Conservation (phyloP, 2,888 invertebrate genomes). For the Ophioninae sp. region DNA sequence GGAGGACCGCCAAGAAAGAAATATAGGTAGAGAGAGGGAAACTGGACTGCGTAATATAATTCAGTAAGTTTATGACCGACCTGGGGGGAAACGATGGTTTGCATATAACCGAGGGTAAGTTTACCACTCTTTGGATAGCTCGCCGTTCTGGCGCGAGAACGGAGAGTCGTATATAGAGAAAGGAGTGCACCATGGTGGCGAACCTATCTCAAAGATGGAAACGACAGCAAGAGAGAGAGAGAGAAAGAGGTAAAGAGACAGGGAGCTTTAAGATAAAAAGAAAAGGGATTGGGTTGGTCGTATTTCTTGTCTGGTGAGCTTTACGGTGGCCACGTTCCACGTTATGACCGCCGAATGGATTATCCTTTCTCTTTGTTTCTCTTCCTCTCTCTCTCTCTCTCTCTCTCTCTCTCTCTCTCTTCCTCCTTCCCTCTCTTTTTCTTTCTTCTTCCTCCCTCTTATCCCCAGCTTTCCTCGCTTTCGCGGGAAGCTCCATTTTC, state of each 20-base stretch:
- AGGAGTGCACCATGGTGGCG: conserved; percentile 31
- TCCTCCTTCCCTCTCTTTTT: background rate
- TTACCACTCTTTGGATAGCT: conserved; percentile 58
- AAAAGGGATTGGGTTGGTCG: conserved; percentile 73
- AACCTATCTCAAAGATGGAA: conserved; percentile 50
- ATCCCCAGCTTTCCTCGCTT: conserved; percentile 52
- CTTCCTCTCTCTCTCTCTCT: conserved; percentile 60
- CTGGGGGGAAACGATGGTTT: conserved; percentile 78
- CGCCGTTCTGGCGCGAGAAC: conserved; percentile 71
- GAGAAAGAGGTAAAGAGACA: conserved; percentile 48
- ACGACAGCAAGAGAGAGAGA: conserved; percentile 31
- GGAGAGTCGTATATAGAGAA: conserved; percentile 63
- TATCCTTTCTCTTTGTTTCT: conserved; percentile 73
- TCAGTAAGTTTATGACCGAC: conserved; percentile 81
- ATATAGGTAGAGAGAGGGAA: conserved; percentile 64
- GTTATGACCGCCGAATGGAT: conserved; percentile 80
- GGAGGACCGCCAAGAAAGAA: conserved; percentile 48
- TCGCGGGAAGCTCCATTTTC: conserved; percentile 46
- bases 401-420: background rate
- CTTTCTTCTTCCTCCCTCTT: conserved; percentile 27
- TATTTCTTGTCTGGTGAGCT: conserved; percentile 81
- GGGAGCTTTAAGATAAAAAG: conserved; percentile 46
- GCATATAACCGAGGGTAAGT: conserved; percentile 80
- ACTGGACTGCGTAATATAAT: conserved; percentile 79
- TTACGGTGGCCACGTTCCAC: conserved; percentile 75